phyloP scores from a whole-genome alignment of 1,140 invertebrate species.

The Bombus balteatus region DNA sequence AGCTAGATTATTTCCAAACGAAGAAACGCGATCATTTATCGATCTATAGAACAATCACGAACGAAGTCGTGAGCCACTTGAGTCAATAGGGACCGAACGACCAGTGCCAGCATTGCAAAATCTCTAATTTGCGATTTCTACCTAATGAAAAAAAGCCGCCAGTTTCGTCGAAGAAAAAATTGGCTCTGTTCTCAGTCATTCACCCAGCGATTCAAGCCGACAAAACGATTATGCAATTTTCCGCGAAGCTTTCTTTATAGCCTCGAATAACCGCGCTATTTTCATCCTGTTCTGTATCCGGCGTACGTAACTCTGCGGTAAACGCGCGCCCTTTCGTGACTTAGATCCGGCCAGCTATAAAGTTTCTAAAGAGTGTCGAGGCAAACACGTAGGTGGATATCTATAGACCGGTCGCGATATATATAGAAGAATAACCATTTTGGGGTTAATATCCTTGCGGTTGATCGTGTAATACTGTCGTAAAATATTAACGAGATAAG shows the following conservation, averaged over 20 bases:
- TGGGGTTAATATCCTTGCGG: conserved; percentile 67
- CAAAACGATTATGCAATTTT: conserved; percentile 65
- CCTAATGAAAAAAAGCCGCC: too few species aligned
- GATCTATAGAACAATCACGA: neutral
- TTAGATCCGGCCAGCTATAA: conserved; percentile 51
- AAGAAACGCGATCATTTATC: neutral
- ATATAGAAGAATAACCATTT: conserved; percentile 64
- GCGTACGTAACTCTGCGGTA: conserved; percentile 52
- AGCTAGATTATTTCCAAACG: neutral
- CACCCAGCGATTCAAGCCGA: conserved; percentile 48
- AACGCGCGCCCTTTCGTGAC: conserved; percentile 60
- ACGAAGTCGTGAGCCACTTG: neutral
- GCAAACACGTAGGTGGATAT: conserved; percentile 57
- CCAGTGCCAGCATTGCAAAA: conserved; percentile 5
- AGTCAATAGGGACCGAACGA: neutral
- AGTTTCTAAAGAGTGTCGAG: conserved; percentile 50
- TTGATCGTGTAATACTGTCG: conserved; percentile 14
- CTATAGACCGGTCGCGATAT: conserved; percentile 64
- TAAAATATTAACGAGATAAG: conserved; percentile 19
- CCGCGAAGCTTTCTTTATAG: conserved; percentile 55
- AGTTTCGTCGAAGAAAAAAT: too few species aligned
- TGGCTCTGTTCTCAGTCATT: conserved; percentile 48
- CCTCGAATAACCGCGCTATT: conserved; percentile 57
- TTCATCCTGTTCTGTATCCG: conserved; percentile 28
- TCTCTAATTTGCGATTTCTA: neutral